Conservation (phyloP, 2,797 vertebrate species). For the Jordanella pulchra region DNA sequence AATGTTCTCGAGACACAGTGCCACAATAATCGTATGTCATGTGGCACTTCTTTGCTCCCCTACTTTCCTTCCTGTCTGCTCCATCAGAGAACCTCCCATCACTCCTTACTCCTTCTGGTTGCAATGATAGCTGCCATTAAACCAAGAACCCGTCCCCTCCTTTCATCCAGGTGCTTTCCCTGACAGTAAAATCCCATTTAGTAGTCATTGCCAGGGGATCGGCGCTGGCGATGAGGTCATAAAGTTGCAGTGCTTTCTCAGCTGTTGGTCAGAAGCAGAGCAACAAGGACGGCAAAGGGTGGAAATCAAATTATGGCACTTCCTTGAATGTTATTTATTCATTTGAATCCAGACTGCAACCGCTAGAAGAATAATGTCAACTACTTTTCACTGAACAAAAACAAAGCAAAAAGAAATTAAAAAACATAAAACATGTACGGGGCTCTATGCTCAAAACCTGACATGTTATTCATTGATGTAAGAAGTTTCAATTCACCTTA, state of each 20-base stretch:
- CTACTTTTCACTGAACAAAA: not conserved
- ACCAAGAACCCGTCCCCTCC: constrained; percentile 52
- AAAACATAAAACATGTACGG: not conserved
- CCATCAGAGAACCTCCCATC: constrained; percentile 29
- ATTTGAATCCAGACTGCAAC: constrained; percentile 4
- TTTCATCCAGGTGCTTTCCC: constrained; percentile 64
- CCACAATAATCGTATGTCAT: too few species aligned
- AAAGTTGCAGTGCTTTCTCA: constrained; percentile 43
- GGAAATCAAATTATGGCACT: not conserved
- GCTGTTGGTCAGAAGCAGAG: constrained; percentile 15
- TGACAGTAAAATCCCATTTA: constrained; percentile 57
- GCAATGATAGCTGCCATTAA: constrained; percentile 48
- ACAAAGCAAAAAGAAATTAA: not conserved
- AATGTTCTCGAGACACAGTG: too few species aligned
- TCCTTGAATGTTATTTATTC: not conserved
- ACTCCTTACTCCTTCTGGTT: constrained; percentile 20
- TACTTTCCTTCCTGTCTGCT: not conserved
- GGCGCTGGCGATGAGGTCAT: constrained; percentile 63
- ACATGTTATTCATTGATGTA: not conserved
- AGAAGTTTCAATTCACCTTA: constrained; percentile 13
- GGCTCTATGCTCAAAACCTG: not conserved
- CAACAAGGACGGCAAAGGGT: not conserved
- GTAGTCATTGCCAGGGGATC: not conserved
- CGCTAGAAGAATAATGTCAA: not conserved
- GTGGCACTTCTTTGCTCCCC: not conserved